These are phyloP conservation scores for Lamprologus ornatipinnis DNA, from an alignment of 2,113 vertebrate genomes.

Conservation along the genomic window DNA sequence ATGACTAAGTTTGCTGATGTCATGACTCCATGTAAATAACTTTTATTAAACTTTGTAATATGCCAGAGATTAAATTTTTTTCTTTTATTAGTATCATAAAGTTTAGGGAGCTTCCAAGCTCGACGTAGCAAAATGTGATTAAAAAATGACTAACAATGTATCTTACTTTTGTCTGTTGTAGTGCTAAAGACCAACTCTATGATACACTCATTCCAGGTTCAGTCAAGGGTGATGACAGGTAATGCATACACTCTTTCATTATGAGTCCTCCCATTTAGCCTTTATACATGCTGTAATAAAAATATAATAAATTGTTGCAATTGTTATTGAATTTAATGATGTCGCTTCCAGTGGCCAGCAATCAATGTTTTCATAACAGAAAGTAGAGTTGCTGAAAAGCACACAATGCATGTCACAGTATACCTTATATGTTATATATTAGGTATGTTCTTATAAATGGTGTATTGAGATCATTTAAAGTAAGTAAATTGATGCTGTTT, in stretches of 20 bases:
- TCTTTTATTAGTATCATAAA: not conserved
- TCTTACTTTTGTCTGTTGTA: not conserved
- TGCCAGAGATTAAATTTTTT: not conserved
- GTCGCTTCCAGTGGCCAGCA: not conserved
- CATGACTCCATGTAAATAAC: not conserved
- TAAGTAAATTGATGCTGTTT: not conserved
- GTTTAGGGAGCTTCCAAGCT: not conserved
- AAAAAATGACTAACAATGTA: not conserved
- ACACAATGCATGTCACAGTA: not conserved
- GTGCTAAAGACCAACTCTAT: slow-evolving; percentile 14
- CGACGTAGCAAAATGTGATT: not conserved
- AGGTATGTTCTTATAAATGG: not conserved
- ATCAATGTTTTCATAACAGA: not conserved
- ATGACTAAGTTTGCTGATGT: not conserved
- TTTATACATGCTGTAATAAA: not conserved
- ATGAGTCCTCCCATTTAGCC: not conserved
- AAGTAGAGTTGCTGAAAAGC: not conserved
- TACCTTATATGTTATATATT: not conserved
- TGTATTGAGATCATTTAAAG: not conserved
- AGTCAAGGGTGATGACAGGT: slow-evolving; percentile 37
- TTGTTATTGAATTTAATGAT: not conserved
- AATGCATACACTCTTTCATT: not conserved
- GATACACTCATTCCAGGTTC: slow-evolving; percentile 1
- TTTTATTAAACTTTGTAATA: not conserved
- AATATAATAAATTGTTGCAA: not conserved